These are phyloP conservation scores for Augiades crinisus DNA, from an alignment of 2,888 invertebrate genomes.

Conservation along the genomic window DNA sequence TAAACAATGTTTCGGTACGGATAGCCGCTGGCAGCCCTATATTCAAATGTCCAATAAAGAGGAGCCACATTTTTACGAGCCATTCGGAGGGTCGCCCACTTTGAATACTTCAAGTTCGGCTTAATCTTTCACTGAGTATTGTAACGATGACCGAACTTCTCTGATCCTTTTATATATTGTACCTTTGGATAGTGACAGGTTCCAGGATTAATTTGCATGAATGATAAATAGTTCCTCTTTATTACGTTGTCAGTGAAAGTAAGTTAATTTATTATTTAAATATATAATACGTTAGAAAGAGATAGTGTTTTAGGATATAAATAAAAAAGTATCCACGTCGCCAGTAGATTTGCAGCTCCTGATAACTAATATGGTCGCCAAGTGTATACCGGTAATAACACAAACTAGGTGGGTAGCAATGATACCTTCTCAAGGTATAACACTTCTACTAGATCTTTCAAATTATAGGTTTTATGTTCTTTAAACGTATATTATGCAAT, in stretches of 20 bases:
- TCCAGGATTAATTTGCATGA: slow-evolving; percentile 20
- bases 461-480: no score
- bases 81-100: slow-evolving; percentile 57
- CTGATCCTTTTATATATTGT: slow-evolving; percentile 45
- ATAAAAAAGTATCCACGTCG: no score
- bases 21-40: slow-evolving; percentile 43
- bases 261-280: background rate
- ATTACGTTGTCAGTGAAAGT: background rate
- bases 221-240: slow-evolving; percentile 9
- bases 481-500: no score
- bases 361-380: no score
- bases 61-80: slow-evolving; percentile 62
- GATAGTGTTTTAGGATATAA: no score
- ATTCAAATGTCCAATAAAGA: slow-evolving; percentile 63
- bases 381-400: no score
- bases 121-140: slow-evolving; percentile 67
- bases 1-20: slow-evolving; percentile 42
- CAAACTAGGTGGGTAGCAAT: no score
- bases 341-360: no score
- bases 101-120: slow-evolving; percentile 61
- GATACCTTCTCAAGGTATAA: no score
- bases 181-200: slow-evolving; percentile 3
- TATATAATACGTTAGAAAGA: background rate
- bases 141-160: slow-evolving; percentile 54
- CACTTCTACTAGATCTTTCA: no score